Evolutionary conservation across 2,888 invertebrate species (phyloP), one percentile per base, ranked within the genome.

Genomic region (Trissoscelio sp.): DNA sequence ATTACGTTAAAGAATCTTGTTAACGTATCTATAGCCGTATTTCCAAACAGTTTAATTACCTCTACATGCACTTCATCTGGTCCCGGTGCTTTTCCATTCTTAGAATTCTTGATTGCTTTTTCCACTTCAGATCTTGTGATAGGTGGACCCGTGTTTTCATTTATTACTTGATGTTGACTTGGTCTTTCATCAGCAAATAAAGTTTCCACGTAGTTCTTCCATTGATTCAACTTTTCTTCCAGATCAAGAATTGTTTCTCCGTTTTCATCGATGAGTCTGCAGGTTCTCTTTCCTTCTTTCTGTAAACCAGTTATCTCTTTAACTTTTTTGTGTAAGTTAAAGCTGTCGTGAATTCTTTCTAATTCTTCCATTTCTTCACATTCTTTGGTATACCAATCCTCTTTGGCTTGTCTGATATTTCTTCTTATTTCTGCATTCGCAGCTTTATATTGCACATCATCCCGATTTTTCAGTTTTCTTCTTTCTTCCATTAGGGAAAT

Each of bases 31-130:
- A 12, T 44, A 11, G 3, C 44, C n/a, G 2, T 44, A 6, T 44
- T 9, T 44, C 44, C 44, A 2, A 44, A 16, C 5, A 12, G 44
- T 16, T 44, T 44, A 2, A 14, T 14, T 9, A 12, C 16, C n/a
- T 44, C 44, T 16, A 14, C 5, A 16, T 44, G 9, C n/a, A 12
- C 12, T 9, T 16, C 44, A 3, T 44, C 44, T 4, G 14, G 44
- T 3, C 44, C 44, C n/a, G 14, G 12, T 16, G 44, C 16, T 44
- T 44, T 44, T 44, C 44, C 44, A 16, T 44, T 44, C n/a, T 44
- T 44, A 1, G 44, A 12, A 14, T 16, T 44, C 14, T 44, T 44
- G 2, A 44, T 44, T 14, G 44, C 44, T 44, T 44, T 44, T 16
- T 44, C 44, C 5, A 44, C 44, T 44, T 44, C 28, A 28, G 28